Evolutionary conservation across 2,797 vertebrate species (phyloP).

Genomic region (Thripadectes ignobilis): DNA sequence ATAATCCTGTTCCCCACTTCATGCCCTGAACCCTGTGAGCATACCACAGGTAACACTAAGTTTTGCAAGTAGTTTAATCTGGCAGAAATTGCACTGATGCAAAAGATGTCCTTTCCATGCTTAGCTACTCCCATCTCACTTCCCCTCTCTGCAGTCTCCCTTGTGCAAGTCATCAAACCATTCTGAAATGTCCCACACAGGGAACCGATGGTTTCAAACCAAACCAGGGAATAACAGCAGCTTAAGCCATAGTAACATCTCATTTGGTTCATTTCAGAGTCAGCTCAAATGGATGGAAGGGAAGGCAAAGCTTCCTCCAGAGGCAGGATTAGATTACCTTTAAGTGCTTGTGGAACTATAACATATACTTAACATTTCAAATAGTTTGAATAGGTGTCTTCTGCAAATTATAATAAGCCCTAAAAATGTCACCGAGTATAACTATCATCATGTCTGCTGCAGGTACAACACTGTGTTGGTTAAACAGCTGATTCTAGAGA

Average conservation of each 20-base stretch:
- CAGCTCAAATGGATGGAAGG: neutral
- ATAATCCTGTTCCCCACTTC: neutral
- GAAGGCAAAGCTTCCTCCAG: slow-evolving; percentile 19
- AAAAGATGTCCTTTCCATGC: neutral
- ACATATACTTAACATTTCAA: slow-evolving; percentile 62
- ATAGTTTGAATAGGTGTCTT: slow-evolving; percentile 50
- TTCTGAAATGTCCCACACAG: neutral
- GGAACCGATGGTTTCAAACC: neutral
- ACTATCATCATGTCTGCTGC: slow-evolving; percentile 9
- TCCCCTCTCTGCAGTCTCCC: neutral
- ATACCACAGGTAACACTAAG: neutral
- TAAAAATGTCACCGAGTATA: slow-evolving; percentile 11
- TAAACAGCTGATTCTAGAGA: slow-evolving; percentile 3
- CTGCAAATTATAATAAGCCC: slow-evolving; percentile 43
- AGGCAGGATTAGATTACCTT: slow-evolving; percentile 50
- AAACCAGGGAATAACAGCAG: neutral
- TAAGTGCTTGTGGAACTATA: slow-evolving; percentile 28
- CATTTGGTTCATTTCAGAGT: neutral
- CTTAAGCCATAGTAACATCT: neutral
- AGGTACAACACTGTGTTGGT: neutral
- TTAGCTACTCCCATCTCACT: neutral
- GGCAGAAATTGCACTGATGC: neutral
- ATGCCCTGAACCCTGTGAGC: neutral
- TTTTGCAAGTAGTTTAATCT: neutral
- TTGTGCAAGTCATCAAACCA: neutral